Base-by-base conservation (phyloP, 2,888 invertebrate genomes). In the Agelastica alni region DNA sequence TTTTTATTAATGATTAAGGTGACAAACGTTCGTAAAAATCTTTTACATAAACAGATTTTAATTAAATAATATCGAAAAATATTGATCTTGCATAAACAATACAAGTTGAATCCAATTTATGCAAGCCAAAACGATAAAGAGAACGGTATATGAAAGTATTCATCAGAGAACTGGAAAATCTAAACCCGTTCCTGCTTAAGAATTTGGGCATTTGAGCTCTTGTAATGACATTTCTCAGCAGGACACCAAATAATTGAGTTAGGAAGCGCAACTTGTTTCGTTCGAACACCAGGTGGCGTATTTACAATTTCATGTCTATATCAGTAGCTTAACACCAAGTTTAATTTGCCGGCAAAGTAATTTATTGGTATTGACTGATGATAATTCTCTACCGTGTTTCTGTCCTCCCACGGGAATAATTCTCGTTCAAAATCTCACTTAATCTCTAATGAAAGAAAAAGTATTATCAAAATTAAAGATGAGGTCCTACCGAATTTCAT, bases 261-360 rank as follows among this genome's bases (percentile, higher is more conserved):
- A 71, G 68, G 70, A 67, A 71, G 71, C 66, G 68, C 68, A 69
- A 70, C 65, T 69, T 68, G 70, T 71, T 70, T 67, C 68, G 69
- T 61, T 60, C 64, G 70, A 71, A 74, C 74, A 72, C 70, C 74
- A 75, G 74, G 74, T 75, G 74, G 72, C 62, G 65, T 59, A 61
- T 53, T 51, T 49, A 53, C 57, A 42, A 46, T 45, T 57, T 37
- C 13, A 42, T 3, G 53, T 37, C 49, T 49, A 48, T 49, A 56
- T 56, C 51, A 36, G 46, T 49, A 41, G 44, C 49, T 49, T 32
- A 51, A 42, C 31, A 31, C 36, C 9, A 18, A 51, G 51, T 47
- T 56, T 51, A 56, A 56, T 56, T 42, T 51, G 56, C 37, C 20
- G 30, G 36, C 30, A 13, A 34, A 47, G 47, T 56, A 56, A 56